Evolutionary conservation across 2,888 invertebrate genomes (phyloP).

Genomic region (Xestia xanthographa): DNA sequence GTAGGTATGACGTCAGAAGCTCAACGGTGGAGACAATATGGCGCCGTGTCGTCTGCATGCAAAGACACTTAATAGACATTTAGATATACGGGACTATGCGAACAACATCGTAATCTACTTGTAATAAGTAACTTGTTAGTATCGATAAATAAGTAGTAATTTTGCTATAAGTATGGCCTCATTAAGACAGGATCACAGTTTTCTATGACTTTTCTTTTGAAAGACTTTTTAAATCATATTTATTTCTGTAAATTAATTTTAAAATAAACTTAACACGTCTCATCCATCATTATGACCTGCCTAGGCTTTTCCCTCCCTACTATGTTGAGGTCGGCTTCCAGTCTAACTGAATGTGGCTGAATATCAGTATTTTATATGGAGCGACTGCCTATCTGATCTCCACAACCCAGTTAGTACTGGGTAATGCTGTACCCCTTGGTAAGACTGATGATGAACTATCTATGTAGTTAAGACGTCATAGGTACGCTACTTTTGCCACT

Average conservation of each 20-base stretch:
- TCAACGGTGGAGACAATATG: neutral
- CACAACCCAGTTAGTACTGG: too few species aligned
- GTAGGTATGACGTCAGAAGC: constrained; percentile 20
- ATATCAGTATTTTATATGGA: too few species aligned
- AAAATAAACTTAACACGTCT: too few species aligned
- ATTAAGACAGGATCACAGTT: neutral
- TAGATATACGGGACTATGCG: neutral
- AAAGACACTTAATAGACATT: neutral
- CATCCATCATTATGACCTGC: too few species aligned
- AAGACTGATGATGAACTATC: neutral
- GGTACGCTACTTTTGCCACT: neutral
- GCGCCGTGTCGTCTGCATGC: neutral
- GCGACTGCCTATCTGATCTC: too few species aligned
- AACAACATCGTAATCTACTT: neutral
- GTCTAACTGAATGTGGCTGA: too few species aligned
- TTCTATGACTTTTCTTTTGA: neutral
- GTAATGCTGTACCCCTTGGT: too few species aligned
- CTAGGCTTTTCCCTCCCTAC: too few species aligned
- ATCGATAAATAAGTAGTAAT: neutral
- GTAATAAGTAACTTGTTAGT: neutral
- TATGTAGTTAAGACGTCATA: neutral
- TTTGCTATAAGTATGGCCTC: neutral
- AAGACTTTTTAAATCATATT: neutral
- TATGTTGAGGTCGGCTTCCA: too few species aligned
- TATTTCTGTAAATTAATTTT: too few species aligned